Conservation (phyloP, 2,888 invertebrate species). For the Rotaria socialis region DNA sequence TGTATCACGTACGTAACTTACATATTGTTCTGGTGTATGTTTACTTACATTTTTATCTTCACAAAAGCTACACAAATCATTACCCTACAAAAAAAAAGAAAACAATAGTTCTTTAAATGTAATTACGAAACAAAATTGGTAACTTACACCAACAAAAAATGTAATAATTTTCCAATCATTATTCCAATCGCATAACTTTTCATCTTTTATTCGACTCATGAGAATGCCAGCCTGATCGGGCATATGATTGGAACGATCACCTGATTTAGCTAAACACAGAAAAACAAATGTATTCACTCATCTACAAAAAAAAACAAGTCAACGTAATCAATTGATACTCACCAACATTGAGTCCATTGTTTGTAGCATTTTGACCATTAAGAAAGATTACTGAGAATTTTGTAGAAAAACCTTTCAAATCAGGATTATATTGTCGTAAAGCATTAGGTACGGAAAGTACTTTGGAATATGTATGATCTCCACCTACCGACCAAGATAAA, state of each 20-base stretch:
- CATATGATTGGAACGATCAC: slow-evolving; percentile 49
- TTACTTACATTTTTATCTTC: slow-evolving; percentile 48
- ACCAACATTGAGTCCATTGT: slow-evolving; percentile 10
- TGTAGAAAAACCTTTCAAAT: slow-evolving; percentile 51
- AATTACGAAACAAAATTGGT: slow-evolving; percentile 4
- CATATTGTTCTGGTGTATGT: slow-evolving; percentile 50
- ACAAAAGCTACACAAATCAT: slow-evolving; percentile 27
- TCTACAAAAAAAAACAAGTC: too few species aligned
- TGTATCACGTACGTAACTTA: slow-evolving; percentile 50
- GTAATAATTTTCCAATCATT: slow-evolving; percentile 50
- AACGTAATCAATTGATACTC: background rate
- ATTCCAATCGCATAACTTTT: slow-evolving; percentile 47
- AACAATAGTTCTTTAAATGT: background rate
- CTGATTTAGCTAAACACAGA: slow-evolving; percentile 53
- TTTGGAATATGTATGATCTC: slow-evolving; percentile 50
- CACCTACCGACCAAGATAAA: slow-evolving; percentile 54
- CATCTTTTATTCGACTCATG: slow-evolving; percentile 46
- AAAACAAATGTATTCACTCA: slow-evolving; percentile 31
- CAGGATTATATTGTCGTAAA: slow-evolving; percentile 53
- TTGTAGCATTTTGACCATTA: background rate
- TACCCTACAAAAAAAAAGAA: slow-evolving; percentile 38
- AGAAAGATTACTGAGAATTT: slow-evolving; percentile 48
- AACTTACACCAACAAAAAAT: slow-evolving; percentile 50
- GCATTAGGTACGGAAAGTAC: slow-evolving; percentile 52
- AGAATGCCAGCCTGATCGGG: slow-evolving; percentile 48